Evolutionary conservation across 2,797 vertebrate species (phyloP).

Genomic region (Enteromius mattozi): DNA sequence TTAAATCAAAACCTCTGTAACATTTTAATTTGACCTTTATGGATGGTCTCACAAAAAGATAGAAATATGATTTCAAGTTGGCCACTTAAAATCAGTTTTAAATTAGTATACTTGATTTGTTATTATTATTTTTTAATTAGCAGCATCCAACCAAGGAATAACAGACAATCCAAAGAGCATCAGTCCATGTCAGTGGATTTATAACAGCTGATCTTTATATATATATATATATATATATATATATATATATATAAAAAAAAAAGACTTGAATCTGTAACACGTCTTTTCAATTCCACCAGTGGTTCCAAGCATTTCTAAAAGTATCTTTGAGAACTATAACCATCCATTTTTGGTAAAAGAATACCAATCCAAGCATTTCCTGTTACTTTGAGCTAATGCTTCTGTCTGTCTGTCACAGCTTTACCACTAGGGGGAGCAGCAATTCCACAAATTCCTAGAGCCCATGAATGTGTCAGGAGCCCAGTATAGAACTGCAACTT

Average conservation of each 20-base stretch:
- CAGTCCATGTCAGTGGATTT: neutral
- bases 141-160: neutral
- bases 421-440: slow-evolving; percentile 31
- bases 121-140: neutral
- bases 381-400: neutral
- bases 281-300: neutral
- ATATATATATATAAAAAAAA: neutral
- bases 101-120: neutral
- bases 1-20: neutral
- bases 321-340: neutral
- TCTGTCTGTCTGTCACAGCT: neutral
- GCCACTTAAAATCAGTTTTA: neutral
- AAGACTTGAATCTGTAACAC: neutral
- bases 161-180: slow-evolving; percentile 17
- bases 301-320: neutral
- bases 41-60: slow-evolving; percentile 4
- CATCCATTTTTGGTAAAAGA: neutral
- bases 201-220: neutral
- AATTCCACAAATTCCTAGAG: neutral
- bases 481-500: slow-evolving; percentile 13
- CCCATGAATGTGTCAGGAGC: slow-evolving; percentile 1
- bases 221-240: too few relatives aligned
- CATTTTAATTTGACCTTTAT: neutral
- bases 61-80: neutral
- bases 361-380: slow-evolving; percentile 23